phyloP scores from a whole-genome alignment of 1,140 invertebrate species.

The Apis florea region DNA sequence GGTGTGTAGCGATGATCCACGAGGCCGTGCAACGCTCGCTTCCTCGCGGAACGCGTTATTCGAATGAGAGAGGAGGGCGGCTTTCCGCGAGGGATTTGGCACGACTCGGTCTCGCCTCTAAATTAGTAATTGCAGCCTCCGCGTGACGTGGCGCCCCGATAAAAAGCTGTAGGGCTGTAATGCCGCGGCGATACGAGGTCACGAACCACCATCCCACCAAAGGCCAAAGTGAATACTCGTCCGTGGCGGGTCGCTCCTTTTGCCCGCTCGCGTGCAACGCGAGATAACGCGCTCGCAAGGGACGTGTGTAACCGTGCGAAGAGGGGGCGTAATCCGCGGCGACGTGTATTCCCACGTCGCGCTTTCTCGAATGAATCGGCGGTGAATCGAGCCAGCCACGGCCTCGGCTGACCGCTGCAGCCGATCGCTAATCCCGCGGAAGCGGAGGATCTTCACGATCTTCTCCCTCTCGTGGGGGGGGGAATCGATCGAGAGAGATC shows the following conservation, averaged over 20 bases:
- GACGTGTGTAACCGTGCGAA: conserved; percentile 34
- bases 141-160: conserved; percentile 72
- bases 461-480: background rate
- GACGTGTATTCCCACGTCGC: conserved; percentile 76
- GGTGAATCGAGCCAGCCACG: conserved; percentile 11
- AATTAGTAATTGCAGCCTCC: conserved; percentile 79
- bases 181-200: conserved; percentile 70
- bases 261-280: conserved; percentile 51
- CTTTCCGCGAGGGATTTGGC: conserved; percentile 70
- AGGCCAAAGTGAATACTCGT: conserved; percentile 72
- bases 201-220: conserved; percentile 63
- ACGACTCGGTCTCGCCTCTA: conserved; percentile 78
- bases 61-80: conserved; percentile 68
- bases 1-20: conserved; percentile 8
- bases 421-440: conserved; percentile 48
- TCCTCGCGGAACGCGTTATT: background rate
- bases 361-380: conserved; percentile 60
- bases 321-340: conserved; percentile 75
- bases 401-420: conserved; percentile 32
- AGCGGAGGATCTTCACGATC: conserved; percentile 52
- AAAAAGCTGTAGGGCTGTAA: conserved; percentile 67
- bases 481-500: too few species aligned
- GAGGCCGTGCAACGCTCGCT: conserved; percentile 19
- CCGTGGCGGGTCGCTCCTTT: conserved; percentile 52
- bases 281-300: conserved; percentile 30